Evolutionary conservation across 2,888 invertebrate species (phyloP).

Genomic region (Brachypterus glaber): DNA sequence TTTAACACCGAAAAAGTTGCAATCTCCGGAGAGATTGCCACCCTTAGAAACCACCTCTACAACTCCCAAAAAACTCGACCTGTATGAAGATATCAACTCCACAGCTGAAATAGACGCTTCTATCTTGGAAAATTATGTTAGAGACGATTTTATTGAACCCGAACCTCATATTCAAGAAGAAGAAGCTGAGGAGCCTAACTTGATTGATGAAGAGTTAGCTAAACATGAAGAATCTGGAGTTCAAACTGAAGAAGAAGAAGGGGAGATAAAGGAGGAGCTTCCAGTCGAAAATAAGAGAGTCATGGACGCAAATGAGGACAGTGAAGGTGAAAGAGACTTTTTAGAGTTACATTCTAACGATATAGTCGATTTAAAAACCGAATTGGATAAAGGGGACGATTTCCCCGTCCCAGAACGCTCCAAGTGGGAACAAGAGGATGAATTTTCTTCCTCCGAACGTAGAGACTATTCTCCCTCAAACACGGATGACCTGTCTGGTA

Average conservation of each 20-base stretch:
- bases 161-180: too few relatives aligned
- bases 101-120: background rate
- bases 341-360: conserved; percentile 52
- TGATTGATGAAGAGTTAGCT: conserved; percentile 15
- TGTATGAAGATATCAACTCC: background rate
- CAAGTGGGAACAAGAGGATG: conserved; percentile 81
- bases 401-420: conserved; percentile 69
- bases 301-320: conserved; percentile 34
- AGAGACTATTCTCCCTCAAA: conserved; percentile 35
- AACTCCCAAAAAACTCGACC: background rate
- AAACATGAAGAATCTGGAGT: conserved; percentile 6
- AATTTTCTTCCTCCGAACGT: conserved; percentile 31
- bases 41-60: too few relatives aligned
- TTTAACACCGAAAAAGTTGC: background rate
- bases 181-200: conserved; percentile 13
- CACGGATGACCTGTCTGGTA: conserved; percentile 48
- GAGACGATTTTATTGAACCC: too few relatives aligned
- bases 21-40: background rate
- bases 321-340: conserved; percentile 45
- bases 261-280: conserved; percentile 23
- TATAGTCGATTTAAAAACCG: conserved; percentile 45
- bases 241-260: conserved; percentile 16
- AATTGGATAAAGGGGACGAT: conserved; percentile 48
- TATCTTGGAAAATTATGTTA: background rate
- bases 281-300: conserved; percentile 23